Evolutionary conservation across 2,797 vertebrate genomes (phyloP).

Genomic region (Fistularia tabacaria): DNA sequence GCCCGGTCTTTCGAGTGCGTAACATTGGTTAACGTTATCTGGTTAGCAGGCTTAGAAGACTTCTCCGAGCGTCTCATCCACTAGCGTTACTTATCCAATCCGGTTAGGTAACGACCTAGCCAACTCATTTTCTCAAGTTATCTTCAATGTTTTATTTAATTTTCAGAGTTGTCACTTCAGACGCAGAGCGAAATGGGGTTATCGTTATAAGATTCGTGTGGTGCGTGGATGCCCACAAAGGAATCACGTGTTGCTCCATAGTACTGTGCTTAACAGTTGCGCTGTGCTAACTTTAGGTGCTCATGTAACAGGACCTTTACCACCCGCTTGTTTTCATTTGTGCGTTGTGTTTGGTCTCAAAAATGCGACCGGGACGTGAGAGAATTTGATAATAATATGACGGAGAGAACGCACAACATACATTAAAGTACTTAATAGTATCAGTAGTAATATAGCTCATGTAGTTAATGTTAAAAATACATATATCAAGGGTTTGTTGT

Average conservation of each 20-base stretch:
- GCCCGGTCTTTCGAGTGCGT: not conserved
- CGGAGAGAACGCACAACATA: too few species aligned
- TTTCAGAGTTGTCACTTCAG: not conserved
- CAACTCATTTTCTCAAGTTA: constrained; percentile 33
- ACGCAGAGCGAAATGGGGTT: too few species aligned
- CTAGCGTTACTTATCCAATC: constrained; percentile 39
- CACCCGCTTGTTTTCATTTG: constrained; percentile 62
- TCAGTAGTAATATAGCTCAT: too few species aligned
- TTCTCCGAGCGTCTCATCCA: constrained; percentile 48
- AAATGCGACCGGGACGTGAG: too few species aligned
- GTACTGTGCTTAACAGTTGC: not conserved
- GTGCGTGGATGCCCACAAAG: too few species aligned
- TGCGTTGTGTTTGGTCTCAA: too few species aligned
- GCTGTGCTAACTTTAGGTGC: too few species aligned
- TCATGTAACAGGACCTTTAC: constrained; percentile 45
- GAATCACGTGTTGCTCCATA: not conserved
- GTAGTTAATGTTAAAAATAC: too few species aligned
- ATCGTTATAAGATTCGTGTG: too few species aligned
- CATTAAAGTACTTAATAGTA: too few species aligned
- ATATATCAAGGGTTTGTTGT: too few species aligned
- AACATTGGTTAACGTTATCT: constrained; percentile 8
- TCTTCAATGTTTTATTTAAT: constrained; percentile 6
- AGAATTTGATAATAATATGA: too few species aligned
- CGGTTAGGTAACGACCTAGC: constrained; percentile 51
- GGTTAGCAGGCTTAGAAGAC: constrained; percentile 52